Conservation (phyloP, 2,797 vertebrate species). For the Crenichthys baileyi region DNA sequence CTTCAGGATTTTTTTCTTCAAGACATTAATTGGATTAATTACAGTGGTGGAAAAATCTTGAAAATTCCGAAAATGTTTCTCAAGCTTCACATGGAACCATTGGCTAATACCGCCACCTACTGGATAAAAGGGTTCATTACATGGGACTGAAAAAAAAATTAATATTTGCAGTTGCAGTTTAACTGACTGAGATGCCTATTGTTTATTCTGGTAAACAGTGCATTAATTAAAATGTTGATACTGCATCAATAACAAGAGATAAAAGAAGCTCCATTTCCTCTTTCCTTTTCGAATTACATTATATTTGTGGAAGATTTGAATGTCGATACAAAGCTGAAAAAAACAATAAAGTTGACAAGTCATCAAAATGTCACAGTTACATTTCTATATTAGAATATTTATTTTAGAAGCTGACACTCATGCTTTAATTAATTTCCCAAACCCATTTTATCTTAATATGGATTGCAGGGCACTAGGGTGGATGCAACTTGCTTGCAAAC, state of each 20-base stretch:
- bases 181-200: no score
- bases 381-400: background rate
- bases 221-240: background rate
- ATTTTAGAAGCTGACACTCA: background rate
- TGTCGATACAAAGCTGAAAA: background rate
- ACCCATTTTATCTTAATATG: background rate
- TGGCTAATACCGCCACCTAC: constrained; percentile 62
- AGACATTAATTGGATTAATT: background rate
- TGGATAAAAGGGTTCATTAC: constrained; percentile 48
- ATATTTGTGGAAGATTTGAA: background rate
- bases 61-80: background rate
- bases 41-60: background rate
- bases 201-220: background rate
- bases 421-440: background rate
- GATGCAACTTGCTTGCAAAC: background rate
- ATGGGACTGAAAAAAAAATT: no score
- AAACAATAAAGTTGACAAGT: background rate
- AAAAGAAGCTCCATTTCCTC: background rate
- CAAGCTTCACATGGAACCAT: constrained; percentile 31
- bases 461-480: background rate
- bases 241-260: background rate
- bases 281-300: background rate
- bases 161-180: background rate
- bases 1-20: background rate
- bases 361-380: background rate